Base-by-base conservation (phyloP, 2,888 invertebrate species). In the Oxytorus armatus region DNA sequence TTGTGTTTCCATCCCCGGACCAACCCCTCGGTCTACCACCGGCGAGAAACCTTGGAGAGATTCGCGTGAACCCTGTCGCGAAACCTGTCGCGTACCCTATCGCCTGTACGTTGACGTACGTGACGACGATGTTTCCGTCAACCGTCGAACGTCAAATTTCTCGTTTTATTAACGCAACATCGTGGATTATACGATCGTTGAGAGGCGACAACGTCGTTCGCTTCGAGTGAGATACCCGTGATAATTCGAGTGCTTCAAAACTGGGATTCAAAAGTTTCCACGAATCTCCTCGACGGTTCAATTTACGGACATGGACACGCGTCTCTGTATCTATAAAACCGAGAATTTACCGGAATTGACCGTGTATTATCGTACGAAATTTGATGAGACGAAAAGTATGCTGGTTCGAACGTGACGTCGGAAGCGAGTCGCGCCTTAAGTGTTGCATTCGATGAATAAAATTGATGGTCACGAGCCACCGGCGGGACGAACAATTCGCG, bases 31-130 rank as follows among this genome's bases (percentile, higher is more conserved):
- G 66, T 33, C 59, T 75, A 49, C 25, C n/a, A 4, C 42, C 68
- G 51, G 10, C 39, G 51, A 63, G 14, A 11, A 53, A 69, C 4
- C 63, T 36, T 42, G 36, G 25, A 59, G 68, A 8, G 23, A 29
- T 39, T 39, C 66, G 53, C 66, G 66, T 68, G 66, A 68, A 68
- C 36, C 4, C 21, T 49, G n/a, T 39, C 42, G 39, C n/a, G n/a
- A n/a, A n/a, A n/a, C n/a, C n/a, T n/a, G n/a, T n/a, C n/a, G n/a
- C n/a, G n/a, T n/a, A n/a, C n/a, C n/a, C n/a, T 49, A 11, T 23
- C 44, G 47, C 11, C 65, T 51, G 44, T 66, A 42, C 66, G 14
- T 53, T 39, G 66, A n/a, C 23, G 29, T 53, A 23, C 36, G 65
- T 29, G 33, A 36, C 33, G 29, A 36, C 49, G 44, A n/a, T n/a